Conservation (phyloP, 2,113 vertebrate species). For the Hymenochirus boettgeri region DNA sequence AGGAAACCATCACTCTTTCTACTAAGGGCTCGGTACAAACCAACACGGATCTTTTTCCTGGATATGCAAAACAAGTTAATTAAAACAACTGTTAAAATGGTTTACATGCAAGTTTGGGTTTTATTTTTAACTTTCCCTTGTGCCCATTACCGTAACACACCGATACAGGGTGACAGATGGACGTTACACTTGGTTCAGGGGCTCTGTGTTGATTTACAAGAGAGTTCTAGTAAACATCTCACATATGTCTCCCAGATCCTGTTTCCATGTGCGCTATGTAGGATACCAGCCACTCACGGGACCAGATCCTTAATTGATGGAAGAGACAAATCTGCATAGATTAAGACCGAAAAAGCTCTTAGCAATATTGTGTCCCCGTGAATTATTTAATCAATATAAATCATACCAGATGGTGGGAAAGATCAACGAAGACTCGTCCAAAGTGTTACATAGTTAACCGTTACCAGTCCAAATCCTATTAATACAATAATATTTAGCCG, state of each 20-base stretch:
- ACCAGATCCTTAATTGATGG: not conserved
- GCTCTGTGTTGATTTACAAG: not conserved
- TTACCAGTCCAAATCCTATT: no score
- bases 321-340: not conserved
- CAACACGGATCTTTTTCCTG: no score
- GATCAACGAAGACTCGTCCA: constrained; percentile 1
- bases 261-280: not conserved
- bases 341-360: not conserved
- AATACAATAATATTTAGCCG: no score
- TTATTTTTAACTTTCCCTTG: not conserved
- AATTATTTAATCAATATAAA: constrained; percentile 5
- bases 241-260: not conserved
- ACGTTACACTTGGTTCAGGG: not conserved
- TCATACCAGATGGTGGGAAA: constrained; percentile 4
- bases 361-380: constrained; percentile 1
- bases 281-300: not conserved
- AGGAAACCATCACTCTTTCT: no score
- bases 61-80: not conserved
- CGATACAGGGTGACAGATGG: not conserved
- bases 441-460: not conserved
- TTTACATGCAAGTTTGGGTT: not conserved
- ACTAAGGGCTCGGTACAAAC: no score
- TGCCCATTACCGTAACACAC: not conserved
- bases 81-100: not conserved
- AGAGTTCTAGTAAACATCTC: not conserved